Evolutionary conservation across 1,140 invertebrate genomes (phyloP).

Genomic region (Nebria ingens): DNA sequence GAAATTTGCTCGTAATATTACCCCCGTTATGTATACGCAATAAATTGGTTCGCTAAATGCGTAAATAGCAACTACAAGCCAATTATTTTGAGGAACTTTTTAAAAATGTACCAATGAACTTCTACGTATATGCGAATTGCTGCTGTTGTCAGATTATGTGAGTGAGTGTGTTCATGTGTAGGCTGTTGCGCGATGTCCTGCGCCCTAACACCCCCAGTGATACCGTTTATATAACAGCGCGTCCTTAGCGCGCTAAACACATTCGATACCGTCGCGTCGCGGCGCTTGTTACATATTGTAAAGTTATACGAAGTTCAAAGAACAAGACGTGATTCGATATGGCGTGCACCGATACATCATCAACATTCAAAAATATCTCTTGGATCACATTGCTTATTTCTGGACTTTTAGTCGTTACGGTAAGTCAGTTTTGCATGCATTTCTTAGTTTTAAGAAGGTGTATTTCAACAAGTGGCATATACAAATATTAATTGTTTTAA

Average conservation of each 20-base stretch:
- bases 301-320: background rate
- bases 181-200: background rate
- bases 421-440: too few species aligned
- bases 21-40: too few species aligned
- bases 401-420: constrained; percentile 26
- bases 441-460: too few species aligned
- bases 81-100: too few species aligned
- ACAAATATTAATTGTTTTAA: too few species aligned
- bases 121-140: too few species aligned
- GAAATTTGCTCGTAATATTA: too few species aligned
- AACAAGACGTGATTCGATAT: constrained; percentile 13
- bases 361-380: constrained; percentile 22
- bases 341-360: constrained; percentile 12
- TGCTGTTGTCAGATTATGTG: too few species aligned
- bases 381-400: constrained; percentile 22
- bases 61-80: too few species aligned
- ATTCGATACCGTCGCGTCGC: background rate
- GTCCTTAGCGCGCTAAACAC: background rate
- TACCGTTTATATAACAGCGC: background rate
- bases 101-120: too few species aligned
- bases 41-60: too few species aligned
- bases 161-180: background rate
- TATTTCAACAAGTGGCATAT: too few species aligned
- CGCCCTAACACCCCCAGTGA: background rate
- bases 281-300: background rate